These are phyloP conservation scores for Perithous albicinctus DNA, from an alignment of 2,888 invertebrate species.

Conservation along the genomic window DNA sequence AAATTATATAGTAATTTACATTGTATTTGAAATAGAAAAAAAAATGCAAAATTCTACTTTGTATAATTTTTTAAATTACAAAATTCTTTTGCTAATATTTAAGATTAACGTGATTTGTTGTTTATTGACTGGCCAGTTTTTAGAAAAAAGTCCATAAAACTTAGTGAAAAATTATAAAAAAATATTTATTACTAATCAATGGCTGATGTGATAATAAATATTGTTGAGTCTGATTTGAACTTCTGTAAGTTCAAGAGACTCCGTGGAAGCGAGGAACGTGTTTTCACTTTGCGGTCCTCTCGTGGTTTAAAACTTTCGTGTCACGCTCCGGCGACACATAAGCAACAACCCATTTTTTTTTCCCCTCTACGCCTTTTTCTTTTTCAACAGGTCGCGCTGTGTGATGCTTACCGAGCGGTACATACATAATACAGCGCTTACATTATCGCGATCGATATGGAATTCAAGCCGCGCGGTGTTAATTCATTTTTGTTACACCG, in stretches of 20 bases:
- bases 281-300: constrained; percentile 18
- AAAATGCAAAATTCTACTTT: too few relatives aligned
- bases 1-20: too few relatives aligned
- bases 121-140: too few relatives aligned
- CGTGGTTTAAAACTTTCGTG: constrained; percentile 42
- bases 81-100: too few relatives aligned
- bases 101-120: too few relatives aligned
- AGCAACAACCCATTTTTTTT: constrained; percentile 18
- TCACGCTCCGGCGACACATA: constrained; percentile 26
- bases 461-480: background rate
- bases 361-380: too few relatives aligned
- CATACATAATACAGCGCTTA: constrained; percentile 3
- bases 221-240: background rate
- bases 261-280: background rate
- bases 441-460: constrained; percentile 26
- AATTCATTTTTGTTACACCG: background rate
- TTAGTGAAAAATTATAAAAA: background rate
- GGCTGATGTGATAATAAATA: background rate
- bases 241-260: background rate
- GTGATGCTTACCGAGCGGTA: constrained; percentile 28
- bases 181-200: background rate
- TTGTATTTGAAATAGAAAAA: too few relatives aligned
- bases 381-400: constrained; percentile 4
- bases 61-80: too few relatives aligned
- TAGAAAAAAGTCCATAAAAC: background rate